These are phyloP conservation scores for Hoplostethus mediterraneus DNA, from an alignment of 2,797 vertebrate species.

Conservation along the genomic window DNA sequence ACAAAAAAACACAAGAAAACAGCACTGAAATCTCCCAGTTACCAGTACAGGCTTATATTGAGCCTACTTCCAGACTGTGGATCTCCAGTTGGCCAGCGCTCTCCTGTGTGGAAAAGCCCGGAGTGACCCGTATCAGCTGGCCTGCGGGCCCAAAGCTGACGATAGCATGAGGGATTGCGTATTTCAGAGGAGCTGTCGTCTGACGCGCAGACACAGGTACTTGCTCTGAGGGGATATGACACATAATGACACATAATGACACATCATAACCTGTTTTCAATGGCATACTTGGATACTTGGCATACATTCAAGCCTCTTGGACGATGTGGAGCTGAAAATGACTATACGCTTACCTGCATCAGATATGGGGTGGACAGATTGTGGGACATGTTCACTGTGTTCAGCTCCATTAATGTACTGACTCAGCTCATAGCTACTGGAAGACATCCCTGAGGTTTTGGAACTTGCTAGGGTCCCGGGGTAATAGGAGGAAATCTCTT, in stretches of 20 bases:
- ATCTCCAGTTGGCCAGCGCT: constrained; percentile 84
- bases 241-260: not conserved
- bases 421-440: constrained; percentile 91
- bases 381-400: constrained; percentile 8
- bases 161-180: constrained; percentile 79
- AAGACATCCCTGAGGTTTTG: constrained; percentile 88
- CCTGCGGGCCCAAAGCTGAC: constrained; percentile 90
- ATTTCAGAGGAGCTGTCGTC: constrained; percentile 83
- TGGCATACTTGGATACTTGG: not conserved
- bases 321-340: not conserved
- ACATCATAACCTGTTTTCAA: not conserved
- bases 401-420: constrained; percentile 88
- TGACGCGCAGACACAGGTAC: constrained; percentile 20
- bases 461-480: constrained; percentile 80
- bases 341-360: constrained; percentile 53
- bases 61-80: constrained; percentile 90
- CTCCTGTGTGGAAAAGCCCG: constrained; percentile 79
- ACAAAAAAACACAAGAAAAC: not conserved
- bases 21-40: not conserved
- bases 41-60: not conserved
- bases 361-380: constrained; percentile 19
- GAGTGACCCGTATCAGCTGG: constrained; percentile 86
- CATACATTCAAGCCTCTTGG: not conserved
- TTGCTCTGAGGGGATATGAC: constrained; percentile 45
- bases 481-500: constrained; percentile 63